These are phyloP conservation scores for Diorhabda elongata DNA, from an alignment of 1,140 invertebrate genomes.

Conservation along the genomic window DNA sequence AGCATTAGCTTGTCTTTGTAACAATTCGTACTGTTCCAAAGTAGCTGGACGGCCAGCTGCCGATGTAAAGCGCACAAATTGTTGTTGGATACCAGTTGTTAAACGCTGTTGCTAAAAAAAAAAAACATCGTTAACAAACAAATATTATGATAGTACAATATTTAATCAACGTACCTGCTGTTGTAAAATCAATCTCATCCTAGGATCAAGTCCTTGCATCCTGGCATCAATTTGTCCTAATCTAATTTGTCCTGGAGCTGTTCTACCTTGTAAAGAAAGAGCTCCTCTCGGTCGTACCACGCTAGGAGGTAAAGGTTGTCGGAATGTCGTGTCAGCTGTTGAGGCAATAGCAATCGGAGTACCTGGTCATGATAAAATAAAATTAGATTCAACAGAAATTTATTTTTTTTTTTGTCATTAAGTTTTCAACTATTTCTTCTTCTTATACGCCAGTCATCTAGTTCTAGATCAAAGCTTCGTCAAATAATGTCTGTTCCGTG, in stretches of 20 bases:
- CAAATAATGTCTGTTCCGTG: no score
- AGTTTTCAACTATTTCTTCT: no score
- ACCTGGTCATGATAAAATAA: neutral
- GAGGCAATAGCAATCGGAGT: slow-evolving; percentile 22
- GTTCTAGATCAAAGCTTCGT: no score
- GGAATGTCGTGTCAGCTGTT: slow-evolving; percentile 49
- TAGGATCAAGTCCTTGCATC: slow-evolving; percentile 50
- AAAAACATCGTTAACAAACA: neutral
- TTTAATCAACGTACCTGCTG: slow-evolving; percentile 39
- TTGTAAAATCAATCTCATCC: slow-evolving; percentile 51
- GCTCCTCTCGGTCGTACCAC: slow-evolving; percentile 49
- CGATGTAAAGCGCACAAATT: slow-evolving; percentile 31
- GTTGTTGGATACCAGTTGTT: slow-evolving; percentile 27
- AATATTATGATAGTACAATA: neutral
- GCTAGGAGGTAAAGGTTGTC: slow-evolving; percentile 56
- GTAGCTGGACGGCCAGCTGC: slow-evolving; percentile 27
- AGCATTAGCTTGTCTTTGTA: slow-evolving; percentile 28
- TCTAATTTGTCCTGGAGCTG: slow-evolving; percentile 30
- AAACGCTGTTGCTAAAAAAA: slow-evolving; percentile 12
- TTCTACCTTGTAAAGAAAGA: slow-evolving; percentile 28
- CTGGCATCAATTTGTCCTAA: slow-evolving; percentile 36
- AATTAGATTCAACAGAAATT: no score
- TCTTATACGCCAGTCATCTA: no score
- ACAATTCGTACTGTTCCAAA: slow-evolving; percentile 39
- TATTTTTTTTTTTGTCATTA: no score